Base-by-base conservation (phyloP, 2,888 invertebrate species). In the Platynereis dumerilii region DNA sequence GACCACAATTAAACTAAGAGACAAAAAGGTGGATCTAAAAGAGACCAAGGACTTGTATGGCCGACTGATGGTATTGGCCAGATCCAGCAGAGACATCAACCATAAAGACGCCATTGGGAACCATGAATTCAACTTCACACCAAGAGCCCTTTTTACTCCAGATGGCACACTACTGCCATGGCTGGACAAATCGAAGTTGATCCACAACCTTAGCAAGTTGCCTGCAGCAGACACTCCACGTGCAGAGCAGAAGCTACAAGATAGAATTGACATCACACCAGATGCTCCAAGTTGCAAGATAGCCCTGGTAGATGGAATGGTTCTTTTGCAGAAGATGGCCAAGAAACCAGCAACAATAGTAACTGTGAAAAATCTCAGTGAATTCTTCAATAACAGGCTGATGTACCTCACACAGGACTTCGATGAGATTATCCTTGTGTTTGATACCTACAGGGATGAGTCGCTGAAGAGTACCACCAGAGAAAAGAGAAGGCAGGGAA, bases 1-100 rank as follows among this genome's bases (percentile, higher is more conserved):
- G 27, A 15, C 52, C 57, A 65, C 57, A 52, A 44, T 65, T 20
- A 64, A 64, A 52, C 28, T 64, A 48, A 48, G 62, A 44, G 62
- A 65, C 54, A 65, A 64, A 28, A 65, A 48, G 28, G 65, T 65
- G 20, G 66, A 66, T 66, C 66, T 66, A 26, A 66, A 65, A 57
- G 63, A 65, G 39, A 66, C 63, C n/a, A 65, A 64, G 28, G 52
- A 62, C 34, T 29, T 64, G 52, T 64, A 60, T 62, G 58, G 60
- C 39, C 39, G 64, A 42, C 58, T 66, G 39, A 56, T 66, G 56
- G 48, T 66, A 45, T 63, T 65, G 26, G 63, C 58, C 34, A 66
- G 58, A 42, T 66, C 58, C 17, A 66, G 34, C 58, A 44, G 52
- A 1, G 1, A 65, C 15, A 52, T 63, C 39, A 2, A 61, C 63